These are phyloP conservation scores for Bombus vancouverensis DNA, from an alignment of 1,140 invertebrate genomes.

Conservation along the genomic window DNA sequence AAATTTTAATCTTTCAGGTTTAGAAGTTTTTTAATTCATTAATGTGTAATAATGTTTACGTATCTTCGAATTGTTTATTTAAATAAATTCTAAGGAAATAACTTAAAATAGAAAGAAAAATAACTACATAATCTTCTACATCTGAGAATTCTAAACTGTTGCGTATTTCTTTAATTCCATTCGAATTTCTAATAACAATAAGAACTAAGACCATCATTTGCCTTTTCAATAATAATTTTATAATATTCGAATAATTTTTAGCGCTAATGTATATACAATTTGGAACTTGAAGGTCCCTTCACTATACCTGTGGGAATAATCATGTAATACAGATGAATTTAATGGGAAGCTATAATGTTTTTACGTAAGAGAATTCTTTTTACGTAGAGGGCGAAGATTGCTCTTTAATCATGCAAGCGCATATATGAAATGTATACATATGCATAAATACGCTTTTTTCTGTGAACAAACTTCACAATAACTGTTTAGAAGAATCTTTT, in stretches of 20 bases:
- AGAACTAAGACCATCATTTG: too few relatives aligned
- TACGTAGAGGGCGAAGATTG: not conserved
- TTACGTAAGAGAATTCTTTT: not conserved
- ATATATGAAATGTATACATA: not conserved
- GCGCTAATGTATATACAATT: too few relatives aligned
- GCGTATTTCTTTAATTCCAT: not conserved
- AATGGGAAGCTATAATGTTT: not conserved
- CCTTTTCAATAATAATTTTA: not conserved
- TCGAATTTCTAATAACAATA: not conserved
- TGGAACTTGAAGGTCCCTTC: not conserved
- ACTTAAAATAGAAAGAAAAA: not conserved
- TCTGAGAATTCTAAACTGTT: too few relatives aligned
- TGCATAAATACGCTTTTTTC: not conserved
- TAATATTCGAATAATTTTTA: not conserved
- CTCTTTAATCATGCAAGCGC: not conserved
- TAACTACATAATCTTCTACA: not conserved
- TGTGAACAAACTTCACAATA: not conserved
- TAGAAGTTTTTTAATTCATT: too few relatives aligned
- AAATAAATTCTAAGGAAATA: not conserved
- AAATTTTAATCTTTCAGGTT: too few relatives aligned
- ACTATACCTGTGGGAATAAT: not conserved
- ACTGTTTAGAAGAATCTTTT: not conserved
- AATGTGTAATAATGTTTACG: too few relatives aligned
- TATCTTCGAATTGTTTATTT: not conserved
- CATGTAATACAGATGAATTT: not conserved